These are phyloP conservation scores for Balanococcus diminutus DNA, from an alignment of 2,888 invertebrate species.

Conservation along the genomic window DNA sequence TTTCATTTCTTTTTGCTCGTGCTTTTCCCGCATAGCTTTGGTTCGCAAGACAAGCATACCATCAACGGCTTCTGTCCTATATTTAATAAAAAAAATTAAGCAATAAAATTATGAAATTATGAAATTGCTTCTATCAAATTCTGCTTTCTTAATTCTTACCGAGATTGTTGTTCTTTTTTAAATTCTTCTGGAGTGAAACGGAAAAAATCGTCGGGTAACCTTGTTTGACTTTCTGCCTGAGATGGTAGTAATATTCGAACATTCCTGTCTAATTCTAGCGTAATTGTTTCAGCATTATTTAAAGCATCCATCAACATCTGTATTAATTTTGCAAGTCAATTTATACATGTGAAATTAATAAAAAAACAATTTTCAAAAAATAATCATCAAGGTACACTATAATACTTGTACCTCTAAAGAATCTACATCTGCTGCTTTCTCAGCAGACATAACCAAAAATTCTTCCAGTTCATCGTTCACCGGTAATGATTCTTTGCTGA, in stretches of 20 bases:
- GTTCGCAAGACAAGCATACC: slow-evolving; percentile 84
- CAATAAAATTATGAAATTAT: slow-evolving; percentile 34
- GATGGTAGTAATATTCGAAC: slow-evolving; percentile 81
- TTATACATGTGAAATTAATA: background rate
- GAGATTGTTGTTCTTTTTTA: slow-evolving; percentile 78
- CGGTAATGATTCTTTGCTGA: slow-evolving; percentile 68
- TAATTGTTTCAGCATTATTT: slow-evolving; percentile 78
- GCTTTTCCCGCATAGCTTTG: slow-evolving; percentile 93
- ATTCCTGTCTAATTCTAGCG: slow-evolving; percentile 83
- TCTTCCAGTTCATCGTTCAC: slow-evolving; percentile 70
- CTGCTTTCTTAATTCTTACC: slow-evolving; percentile 62
- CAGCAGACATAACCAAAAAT: slow-evolving; percentile 71
- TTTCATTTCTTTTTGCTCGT: slow-evolving; percentile 78
- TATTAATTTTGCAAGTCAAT: background rate
- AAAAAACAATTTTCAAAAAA: slow-evolving; percentile 30
- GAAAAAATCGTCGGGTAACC: slow-evolving; percentile 85
- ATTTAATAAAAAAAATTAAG: slow-evolving; percentile 56
- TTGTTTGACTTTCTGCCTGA: slow-evolving; percentile 71
- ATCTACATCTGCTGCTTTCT: slow-evolving; percentile 66
- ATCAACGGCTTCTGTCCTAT: slow-evolving; percentile 77
- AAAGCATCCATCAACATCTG: slow-evolving; percentile 77
- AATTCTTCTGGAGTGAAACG: slow-evolving; percentile 81
- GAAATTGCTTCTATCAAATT: background rate
- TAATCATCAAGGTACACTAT: slow-evolving; percentile 57
- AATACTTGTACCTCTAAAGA: slow-evolving; percentile 63